Conservation (phyloP, 2,797 vertebrate species). For the Falco concolor region DNA sequence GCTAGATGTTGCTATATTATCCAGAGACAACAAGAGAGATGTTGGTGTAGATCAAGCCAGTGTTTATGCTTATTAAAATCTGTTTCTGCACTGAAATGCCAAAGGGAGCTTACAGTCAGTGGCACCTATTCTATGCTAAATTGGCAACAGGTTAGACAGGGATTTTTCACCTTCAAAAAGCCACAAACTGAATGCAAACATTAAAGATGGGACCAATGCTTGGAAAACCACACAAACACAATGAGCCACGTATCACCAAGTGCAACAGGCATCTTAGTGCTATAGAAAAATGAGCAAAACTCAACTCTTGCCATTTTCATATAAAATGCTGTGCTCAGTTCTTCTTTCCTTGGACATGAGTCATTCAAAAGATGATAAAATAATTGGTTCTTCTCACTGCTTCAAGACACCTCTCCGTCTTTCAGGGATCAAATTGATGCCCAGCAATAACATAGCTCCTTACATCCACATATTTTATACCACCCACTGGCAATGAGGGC, state of each 20-base stretch:
- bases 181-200: not conserved
- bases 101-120: not conserved
- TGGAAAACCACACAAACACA: not conserved
- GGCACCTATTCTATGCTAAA: not conserved
- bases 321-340: not conserved
- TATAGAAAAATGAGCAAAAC: slow-evolving; percentile 6
- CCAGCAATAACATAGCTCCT: slow-evolving; percentile 55
- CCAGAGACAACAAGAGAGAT: not conserved
- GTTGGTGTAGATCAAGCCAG: not conserved
- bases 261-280: not conserved
- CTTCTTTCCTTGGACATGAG: not conserved
- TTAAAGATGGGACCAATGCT: not conserved
- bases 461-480: slow-evolving; percentile 42
- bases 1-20: not conserved
- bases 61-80: not conserved
- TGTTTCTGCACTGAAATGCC: not conserved
- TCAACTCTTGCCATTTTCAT: slow-evolving; percentile 33
- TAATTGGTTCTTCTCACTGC: slow-evolving; percentile 46
- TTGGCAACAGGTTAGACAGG: not conserved
- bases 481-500: slow-evolving; percentile 31
- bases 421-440: slow-evolving; percentile 60
- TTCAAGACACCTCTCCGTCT: slow-evolving; percentile 47
- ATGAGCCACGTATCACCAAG: not conserved
- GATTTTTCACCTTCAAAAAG: not conserved
- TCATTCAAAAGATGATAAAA: not conserved